phyloP scores from a whole-genome alignment of 1,140 invertebrate species.

The Drosophila mauritiana region DNA sequence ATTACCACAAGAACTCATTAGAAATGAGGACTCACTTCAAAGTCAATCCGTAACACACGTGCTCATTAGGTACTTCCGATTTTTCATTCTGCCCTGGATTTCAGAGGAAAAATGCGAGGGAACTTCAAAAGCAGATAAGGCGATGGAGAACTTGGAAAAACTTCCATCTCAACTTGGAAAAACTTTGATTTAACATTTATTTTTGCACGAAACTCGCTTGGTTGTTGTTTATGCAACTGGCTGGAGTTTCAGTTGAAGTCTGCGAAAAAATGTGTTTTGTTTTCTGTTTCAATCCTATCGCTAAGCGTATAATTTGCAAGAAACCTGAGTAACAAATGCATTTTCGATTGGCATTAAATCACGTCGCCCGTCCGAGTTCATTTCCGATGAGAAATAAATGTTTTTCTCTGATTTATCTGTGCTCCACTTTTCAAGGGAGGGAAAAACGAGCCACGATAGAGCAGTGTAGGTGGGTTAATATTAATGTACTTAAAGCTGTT shows the following conservation, averaged over 20 bases:
- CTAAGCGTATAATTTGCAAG: slow-evolving; percentile 35
- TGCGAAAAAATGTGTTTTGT: slow-evolving; percentile 25
- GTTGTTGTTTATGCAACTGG: slow-evolving; percentile 57
- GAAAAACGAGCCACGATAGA: background rate
- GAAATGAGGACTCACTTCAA: slow-evolving; percentile 37
- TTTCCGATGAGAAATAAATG: slow-evolving; percentile 68
- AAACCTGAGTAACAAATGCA: slow-evolving; percentile 66
- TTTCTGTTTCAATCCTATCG: slow-evolving; percentile 5
- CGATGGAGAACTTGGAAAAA: slow-evolving; percentile 48
- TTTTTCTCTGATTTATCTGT: slow-evolving; percentile 66
- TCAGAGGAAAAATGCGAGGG: slow-evolving; percentile 19
- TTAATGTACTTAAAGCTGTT: background rate
- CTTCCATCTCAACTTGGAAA: slow-evolving; percentile 45
- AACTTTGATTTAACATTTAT: slow-evolving; percentile 46
- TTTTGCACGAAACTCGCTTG: slow-evolving; percentile 6
- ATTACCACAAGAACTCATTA: slow-evolving; percentile 33
- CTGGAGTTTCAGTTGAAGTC: slow-evolving; percentile 50
- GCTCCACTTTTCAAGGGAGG: background rate
- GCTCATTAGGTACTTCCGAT: slow-evolving; percentile 39
- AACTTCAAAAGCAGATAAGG: slow-evolving; percentile 71
- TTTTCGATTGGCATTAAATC: slow-evolving; percentile 79
- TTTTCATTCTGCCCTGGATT: background rate
- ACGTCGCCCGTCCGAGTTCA: slow-evolving; percentile 60
- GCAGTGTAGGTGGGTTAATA: background rate
- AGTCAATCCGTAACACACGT: slow-evolving; percentile 44